Evolutionary conservation across 2,797 vertebrate genomes (phyloP).

Genomic region (Falco columbarius): DNA sequence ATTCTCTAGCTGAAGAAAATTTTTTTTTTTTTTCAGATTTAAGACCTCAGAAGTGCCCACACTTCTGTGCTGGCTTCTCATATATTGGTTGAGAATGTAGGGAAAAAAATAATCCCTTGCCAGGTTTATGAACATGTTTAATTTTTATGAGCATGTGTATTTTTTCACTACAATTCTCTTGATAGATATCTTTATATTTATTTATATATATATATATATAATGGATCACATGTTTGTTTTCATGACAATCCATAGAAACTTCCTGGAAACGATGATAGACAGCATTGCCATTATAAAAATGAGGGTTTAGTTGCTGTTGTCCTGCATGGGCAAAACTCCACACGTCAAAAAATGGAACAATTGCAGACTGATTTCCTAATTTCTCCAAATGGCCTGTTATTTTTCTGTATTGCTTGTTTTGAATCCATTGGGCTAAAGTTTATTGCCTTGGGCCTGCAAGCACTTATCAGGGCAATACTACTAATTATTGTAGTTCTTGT

Average conservation of each 20-base stretch:
- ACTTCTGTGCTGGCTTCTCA: not conserved
- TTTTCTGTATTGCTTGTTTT: constrained; percentile 14
- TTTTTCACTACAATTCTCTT: not conserved
- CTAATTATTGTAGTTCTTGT: not conserved
- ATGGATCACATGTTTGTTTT: not conserved
- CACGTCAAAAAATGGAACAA: not conserved
- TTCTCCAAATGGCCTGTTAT: not conserved
- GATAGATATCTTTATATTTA: not conserved
- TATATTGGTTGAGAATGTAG: not conserved
- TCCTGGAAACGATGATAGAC: not conserved
- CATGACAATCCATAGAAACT: not conserved
- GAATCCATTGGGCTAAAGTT: not conserved
- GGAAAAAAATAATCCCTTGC: not conserved
- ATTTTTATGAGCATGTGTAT: not conserved
- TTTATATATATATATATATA: not conserved
- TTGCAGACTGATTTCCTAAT: not conserved
- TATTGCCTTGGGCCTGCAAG: not conserved
- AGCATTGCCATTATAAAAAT: not conserved
- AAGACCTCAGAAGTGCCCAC: not conserved
- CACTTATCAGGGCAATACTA: not conserved
- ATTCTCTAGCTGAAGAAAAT: not conserved
- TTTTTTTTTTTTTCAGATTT: not conserved
- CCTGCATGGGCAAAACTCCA: not conserved
- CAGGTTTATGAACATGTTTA: not conserved
- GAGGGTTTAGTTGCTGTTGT: not conserved